Evolutionary conservation across 2,797 vertebrate genomes (phyloP).

Genomic region (Phataginus tetradactyla): DNA sequence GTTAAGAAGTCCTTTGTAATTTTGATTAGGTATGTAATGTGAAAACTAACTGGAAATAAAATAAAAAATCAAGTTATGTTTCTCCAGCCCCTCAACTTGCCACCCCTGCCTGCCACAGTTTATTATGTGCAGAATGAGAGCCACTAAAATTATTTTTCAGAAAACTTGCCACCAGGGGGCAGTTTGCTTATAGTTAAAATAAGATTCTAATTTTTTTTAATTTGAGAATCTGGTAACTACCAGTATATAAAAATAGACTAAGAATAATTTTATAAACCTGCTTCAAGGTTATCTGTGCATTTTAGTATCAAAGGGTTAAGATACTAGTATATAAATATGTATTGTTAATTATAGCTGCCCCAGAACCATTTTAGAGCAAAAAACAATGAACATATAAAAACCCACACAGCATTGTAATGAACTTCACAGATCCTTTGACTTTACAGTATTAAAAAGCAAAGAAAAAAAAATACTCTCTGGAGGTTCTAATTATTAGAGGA

Average conservation of each 20-base stretch:
- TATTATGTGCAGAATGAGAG: background rate
- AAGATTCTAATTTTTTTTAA: background rate
- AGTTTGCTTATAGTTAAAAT: background rate
- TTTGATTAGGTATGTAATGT: background rate
- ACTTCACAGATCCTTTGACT: background rate
- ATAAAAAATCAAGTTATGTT: background rate
- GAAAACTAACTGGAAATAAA: constrained; percentile 7
- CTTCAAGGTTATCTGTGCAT: constrained; percentile 13
- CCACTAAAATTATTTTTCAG: constrained; percentile 47
- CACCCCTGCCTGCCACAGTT: accelerated
- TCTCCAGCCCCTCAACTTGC: background rate
- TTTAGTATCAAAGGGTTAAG: constrained; percentile 36
- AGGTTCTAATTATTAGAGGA: background rate
- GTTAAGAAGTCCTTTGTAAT: background rate
- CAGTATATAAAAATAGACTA: background rate
- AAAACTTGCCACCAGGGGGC: constrained; percentile 25
- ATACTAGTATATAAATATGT: background rate
- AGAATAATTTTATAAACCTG: constrained; percentile 2
- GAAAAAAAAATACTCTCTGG: background rate
- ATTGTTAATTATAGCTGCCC: background rate
- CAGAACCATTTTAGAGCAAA: background rate
- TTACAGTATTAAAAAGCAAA: background rate
- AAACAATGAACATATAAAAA: background rate
- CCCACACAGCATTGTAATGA: background rate
- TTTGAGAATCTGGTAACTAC: background rate